A percentile compares a stretch with the other conserved stretches of the same genome.
Evolutionary conservation across 2,113 vertebrate species (phyloP).

Genomic region (Gasterosteus nipponicus): DNA sequence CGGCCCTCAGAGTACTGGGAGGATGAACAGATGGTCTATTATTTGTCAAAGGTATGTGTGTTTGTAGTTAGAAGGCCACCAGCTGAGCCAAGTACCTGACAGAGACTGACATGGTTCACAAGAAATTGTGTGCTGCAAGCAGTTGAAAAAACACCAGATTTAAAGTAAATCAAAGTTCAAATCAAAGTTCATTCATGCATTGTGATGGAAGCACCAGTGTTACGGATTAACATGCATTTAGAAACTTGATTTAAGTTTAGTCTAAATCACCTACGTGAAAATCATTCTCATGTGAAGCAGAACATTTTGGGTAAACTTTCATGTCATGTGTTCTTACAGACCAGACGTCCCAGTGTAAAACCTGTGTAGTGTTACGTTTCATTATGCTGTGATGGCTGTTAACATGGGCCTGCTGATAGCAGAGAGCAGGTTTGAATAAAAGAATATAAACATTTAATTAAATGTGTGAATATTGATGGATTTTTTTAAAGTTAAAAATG

Average conservation of each 20-base stretch:
- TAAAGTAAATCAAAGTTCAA: background rate
- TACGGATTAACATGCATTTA: background rate
- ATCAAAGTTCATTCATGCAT: background rate
- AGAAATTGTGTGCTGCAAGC: conserved; percentile 29
- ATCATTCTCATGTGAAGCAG: conserved; percentile 18
- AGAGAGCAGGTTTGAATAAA: background rate
- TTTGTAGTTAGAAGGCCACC: background rate
- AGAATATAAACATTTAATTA: background rate
- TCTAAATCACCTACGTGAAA: conserved; percentile 3
- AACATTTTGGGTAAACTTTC: background rate
- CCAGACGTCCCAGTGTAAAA: background rate
- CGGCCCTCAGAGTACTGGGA: background rate
- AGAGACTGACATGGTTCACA: conserved; percentile 33
- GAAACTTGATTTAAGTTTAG: background rate
- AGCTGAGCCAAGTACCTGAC: conserved; percentile 40
- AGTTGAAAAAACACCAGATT: background rate
- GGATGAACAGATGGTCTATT: background rate
- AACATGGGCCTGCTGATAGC: conserved; percentile 15
- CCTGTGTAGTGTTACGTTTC: background rate
- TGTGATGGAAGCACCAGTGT: background rate
- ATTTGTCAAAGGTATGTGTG: background rate
- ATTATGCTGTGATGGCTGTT: conserved; percentile 7
- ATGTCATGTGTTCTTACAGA: conserved; percentile 13
- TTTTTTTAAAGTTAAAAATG: conserved; percentile 21
- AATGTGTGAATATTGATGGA: conserved; percentile 8